Evolutionary conservation across 1,140 invertebrate species (phyloP), one percentile per base, ranked within the genome.

Genomic region (Lethrus apterus): DNA sequence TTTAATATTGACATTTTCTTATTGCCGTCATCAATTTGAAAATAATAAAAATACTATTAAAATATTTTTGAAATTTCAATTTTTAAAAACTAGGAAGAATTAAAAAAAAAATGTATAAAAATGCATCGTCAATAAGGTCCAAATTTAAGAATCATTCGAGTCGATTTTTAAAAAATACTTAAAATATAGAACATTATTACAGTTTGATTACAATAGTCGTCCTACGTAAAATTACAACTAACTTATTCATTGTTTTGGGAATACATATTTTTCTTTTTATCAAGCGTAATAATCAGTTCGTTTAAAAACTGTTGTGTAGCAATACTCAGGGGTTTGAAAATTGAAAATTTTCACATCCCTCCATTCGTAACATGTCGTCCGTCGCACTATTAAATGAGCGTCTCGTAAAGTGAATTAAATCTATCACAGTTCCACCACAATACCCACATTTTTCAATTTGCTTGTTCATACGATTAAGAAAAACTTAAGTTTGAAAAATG

Each of bases 171-270:
- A 19, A 19, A 38, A 38, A 3, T 21, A 20, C 11, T 20, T 21
- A 36, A 38, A 21, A 38, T 21, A 38, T 20, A 38, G 35, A 38
- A 38, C 35, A 38, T 38, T n/a, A 36, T 36, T 46, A 46, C 44
- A 46, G 24, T 46, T 44, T 46, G 44, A 46, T 46, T 46, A 46
- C 33, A 36, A 36, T 33, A 38, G 13, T 46, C 24, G 15, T 46
- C 34, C 44, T 38, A 38, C n/a, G 18, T 21, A 19, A 38, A 38
- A 38, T 38, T 38, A 38, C 35, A 38, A n/a, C 4, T 17, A 21
- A 14, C 13, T 40, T 40, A 40, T 14, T 21, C 17, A 24, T 24
- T 21, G 24, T n/a, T 21, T 21, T 36, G 36, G 36, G 19, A 40
- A 40, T 40, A 40, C 36, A 34, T 34, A 34, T 14, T 34, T n/a